These are phyloP conservation scores for Coryphaenoides rupestris DNA, from an alignment of 2,113 vertebrate genomes.

Conservation along the genomic window DNA sequence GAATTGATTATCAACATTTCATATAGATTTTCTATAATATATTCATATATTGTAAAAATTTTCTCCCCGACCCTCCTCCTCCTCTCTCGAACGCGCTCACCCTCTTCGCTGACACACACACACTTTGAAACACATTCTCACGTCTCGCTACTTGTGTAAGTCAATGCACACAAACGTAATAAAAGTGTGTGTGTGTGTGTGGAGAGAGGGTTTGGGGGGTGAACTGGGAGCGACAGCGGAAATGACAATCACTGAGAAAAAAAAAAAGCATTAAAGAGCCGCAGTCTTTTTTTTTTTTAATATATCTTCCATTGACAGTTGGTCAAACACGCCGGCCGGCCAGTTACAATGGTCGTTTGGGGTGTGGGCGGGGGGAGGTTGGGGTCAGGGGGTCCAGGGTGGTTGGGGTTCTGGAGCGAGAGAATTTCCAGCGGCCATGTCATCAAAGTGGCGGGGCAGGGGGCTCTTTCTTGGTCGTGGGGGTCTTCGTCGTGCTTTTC, in stretches of 20 bases:
- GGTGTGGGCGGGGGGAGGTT: conserved; percentile 57
- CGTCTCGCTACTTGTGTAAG: conserved; percentile 86
- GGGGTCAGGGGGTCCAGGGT: conserved; percentile 46
- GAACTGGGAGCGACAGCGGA: conserved; percentile 86
- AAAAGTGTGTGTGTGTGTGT: conserved; percentile 56
- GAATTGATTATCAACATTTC: conserved; percentile 90
- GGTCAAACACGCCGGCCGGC: conserved; percentile 80
- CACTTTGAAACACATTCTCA: conserved; percentile 73
- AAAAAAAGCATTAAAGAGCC: conserved; percentile 75
- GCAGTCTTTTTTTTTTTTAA: conserved; percentile 78
- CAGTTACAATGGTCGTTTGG: conserved; percentile 53
- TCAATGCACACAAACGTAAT: conserved; percentile 94
- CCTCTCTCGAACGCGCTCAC: conserved; percentile 66
- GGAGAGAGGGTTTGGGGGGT: neutral
- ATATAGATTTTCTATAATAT: conserved; percentile 71
- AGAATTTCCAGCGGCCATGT: conserved; percentile 73
- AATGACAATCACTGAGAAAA: conserved; percentile 89
- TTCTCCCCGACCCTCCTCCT: conserved; percentile 71
- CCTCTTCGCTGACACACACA: conserved; percentile 52
- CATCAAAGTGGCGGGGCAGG: conserved; percentile 98
- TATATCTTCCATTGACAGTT: conserved; percentile 90
- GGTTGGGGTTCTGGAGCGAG: conserved; percentile 22
- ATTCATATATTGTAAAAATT: conserved; percentile 84
- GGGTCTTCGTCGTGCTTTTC: conserved; percentile 64
- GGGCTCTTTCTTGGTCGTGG: conserved; percentile 89